phyloP scores from a whole-genome alignment of 1,140 invertebrate genomes.

The Drosophila willistoni region DNA sequence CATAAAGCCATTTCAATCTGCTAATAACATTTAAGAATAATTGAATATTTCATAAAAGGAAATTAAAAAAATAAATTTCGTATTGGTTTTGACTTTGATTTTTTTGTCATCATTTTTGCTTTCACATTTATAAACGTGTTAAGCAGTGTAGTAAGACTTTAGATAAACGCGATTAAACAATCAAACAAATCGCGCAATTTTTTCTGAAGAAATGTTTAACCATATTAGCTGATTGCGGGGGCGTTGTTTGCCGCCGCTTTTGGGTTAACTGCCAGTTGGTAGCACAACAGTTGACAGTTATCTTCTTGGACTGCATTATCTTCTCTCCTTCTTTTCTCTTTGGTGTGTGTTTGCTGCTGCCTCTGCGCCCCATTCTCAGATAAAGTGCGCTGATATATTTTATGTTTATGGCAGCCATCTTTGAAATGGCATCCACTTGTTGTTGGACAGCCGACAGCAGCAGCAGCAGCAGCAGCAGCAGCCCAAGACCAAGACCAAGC shows the following conservation, averaged over 20 bases:
- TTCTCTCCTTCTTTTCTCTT: conserved; percentile 12
- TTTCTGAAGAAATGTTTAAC: conserved; percentile 3
- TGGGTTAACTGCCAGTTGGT: conserved; percentile 44
- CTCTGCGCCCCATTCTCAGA: conserved; percentile 27
- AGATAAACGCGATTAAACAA: no score
- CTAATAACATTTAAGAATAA: no score
- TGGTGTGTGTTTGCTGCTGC: neutral
- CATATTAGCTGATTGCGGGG: conserved; percentile 40
- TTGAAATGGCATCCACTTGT: conserved; percentile 79
- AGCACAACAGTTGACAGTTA: conserved; percentile 69
- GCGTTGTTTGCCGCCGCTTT: conserved; percentile 27
- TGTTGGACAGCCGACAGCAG: conserved; percentile 39
- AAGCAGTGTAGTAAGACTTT: no score
- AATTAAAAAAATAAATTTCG: no score
- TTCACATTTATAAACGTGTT: no score
- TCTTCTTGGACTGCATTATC: conserved; percentile 50
- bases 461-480: conserved; percentile 33
- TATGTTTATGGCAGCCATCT: conserved; percentile 81
- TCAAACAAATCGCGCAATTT: neutral
- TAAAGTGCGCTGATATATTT: conserved; percentile 43
- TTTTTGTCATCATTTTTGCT: no score
- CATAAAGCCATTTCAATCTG: no score
- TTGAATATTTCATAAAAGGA: no score
- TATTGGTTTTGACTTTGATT: no score
- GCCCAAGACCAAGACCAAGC: neutral